Evolutionary conservation across 2,888 invertebrate species (phyloP).

Genomic region (Anthoptus insignis): DNA sequence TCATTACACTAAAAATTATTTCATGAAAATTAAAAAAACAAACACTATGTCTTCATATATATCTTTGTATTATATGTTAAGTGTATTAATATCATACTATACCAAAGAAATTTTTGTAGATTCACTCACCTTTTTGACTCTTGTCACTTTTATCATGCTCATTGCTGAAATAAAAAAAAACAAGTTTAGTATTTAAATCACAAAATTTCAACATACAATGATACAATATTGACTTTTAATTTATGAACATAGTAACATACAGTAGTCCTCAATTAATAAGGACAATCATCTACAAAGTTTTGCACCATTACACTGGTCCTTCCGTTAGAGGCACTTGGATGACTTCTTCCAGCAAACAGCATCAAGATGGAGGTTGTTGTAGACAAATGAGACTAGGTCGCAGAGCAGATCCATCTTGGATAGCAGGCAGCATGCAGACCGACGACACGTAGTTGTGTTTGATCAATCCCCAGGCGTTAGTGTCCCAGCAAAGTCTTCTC

Average conservation of each 20-base stretch:
- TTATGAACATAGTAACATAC: slow-evolving; percentile 1
- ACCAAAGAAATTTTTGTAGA: no score
- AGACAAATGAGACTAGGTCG: not conserved
- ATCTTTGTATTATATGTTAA: no score
- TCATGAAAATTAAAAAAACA: no score
- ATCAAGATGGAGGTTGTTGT: not conserved
- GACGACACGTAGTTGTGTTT: not conserved
- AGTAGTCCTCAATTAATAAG: slow-evolving; percentile 28
- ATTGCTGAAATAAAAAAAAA: slow-evolving; percentile 75
- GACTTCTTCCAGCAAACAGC: slow-evolving; percentile 11
- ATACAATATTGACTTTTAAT: not conserved
- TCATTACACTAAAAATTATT: no score
- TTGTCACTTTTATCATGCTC: slow-evolving; percentile 72
- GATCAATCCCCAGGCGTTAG: not conserved
- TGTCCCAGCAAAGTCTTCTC: slow-evolving; percentile 12
- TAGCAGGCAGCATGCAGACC: slow-evolving; percentile 4
- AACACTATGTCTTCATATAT: no score
- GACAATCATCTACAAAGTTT: slow-evolving; percentile 84
- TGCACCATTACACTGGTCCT: slow-evolving; percentile 75
- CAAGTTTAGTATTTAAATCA: slow-evolving; percentile 43
- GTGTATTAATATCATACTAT: no score
- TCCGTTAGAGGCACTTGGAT: slow-evolving; percentile 19
- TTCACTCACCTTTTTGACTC: slow-evolving; percentile 70
- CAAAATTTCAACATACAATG: slow-evolving; percentile 15
- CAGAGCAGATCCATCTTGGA: slow-evolving; percentile 20